Percentiles rank a stretch among this genome's conserved stretches.
Conservation (phyloP, 2,888 invertebrate species). For the Latrodectus hesperus region DNA sequence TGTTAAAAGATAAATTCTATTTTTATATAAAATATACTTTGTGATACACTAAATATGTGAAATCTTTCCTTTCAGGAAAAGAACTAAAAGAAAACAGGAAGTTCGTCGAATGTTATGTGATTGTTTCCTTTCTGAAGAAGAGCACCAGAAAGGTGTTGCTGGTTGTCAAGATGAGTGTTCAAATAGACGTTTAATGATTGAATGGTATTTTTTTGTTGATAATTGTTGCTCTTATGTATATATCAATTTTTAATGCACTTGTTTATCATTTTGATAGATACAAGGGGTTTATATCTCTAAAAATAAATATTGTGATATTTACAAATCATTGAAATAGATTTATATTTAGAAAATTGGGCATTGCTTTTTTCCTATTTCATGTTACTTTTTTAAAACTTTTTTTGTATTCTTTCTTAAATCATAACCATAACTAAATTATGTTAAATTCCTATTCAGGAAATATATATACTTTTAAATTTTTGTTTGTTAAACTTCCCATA, state of each 20-base stretch:
- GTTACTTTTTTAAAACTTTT: no score
- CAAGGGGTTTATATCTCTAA: neutral
- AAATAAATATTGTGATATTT: neutral
- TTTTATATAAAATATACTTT: no score
- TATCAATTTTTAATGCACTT: neutral
- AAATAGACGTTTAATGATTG: constrained; percentile 97
- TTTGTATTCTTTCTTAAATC: no score
- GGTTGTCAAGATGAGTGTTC: constrained; percentile 97
- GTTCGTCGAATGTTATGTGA: constrained; percentile 96
- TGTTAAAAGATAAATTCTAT: neutral
- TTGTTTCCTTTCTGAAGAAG: constrained; percentile 92
- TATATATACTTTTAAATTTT: no score
- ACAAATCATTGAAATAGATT: no score
- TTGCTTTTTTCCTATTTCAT: no score
- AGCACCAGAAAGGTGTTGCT: constrained; percentile 85
- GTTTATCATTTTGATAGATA: constrained; percentile 73
- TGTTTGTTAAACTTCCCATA: no score
- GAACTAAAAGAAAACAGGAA: constrained; percentile 84
- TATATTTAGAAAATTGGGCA: no score
- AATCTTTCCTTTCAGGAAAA: constrained; percentile 75
- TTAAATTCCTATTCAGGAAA: no score
- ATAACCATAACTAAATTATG: no score
- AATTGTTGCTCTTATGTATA: neutral
- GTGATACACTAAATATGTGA: neutral
- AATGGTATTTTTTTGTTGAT: constrained; percentile 82